These are phyloP conservation scores for Rhynchomys soricoides DNA, from an alignment of 2,113 vertebrate species.

Conservation along the genomic window DNA sequence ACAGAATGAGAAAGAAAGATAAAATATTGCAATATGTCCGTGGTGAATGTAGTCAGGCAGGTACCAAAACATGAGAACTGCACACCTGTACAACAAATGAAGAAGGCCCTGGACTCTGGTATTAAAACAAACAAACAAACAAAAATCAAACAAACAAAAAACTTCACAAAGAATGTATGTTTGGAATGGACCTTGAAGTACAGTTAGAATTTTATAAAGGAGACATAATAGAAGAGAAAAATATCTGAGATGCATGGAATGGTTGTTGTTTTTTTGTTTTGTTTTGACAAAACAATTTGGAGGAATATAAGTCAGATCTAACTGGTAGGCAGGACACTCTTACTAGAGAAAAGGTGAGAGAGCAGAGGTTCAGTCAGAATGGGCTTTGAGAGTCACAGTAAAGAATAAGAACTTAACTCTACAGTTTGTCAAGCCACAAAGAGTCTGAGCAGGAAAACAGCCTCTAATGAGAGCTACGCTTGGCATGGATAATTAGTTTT, in stretches of 20 bases:
- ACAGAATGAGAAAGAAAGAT: not conserved
- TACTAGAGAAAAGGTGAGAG: not conserved
- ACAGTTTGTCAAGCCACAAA: not conserved
- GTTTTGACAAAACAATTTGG: not conserved
- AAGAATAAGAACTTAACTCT: not conserved
- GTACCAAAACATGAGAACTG: not conserved
- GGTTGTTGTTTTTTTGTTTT: not conserved
- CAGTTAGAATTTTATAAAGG: not conserved
- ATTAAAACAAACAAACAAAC: not conserved
- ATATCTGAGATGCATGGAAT: not conserved
- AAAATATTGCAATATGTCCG: constrained; percentile 26
- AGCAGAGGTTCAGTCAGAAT: not conserved
- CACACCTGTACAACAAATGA: not conserved
- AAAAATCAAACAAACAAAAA: not conserved
- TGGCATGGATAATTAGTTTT: not conserved
- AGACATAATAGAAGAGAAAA: not conserved
- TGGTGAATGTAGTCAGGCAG: not conserved
- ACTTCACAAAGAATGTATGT: not conserved
- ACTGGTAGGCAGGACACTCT: not conserved
- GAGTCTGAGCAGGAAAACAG: not conserved
- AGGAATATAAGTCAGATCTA: not conserved
- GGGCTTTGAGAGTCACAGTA: not conserved
- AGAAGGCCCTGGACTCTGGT: not conserved
- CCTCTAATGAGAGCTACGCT: not conserved
- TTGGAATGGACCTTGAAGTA: constrained; percentile 8